Conservation (phyloP, 1,140 invertebrate species). For the Spodoptera litura region DNA sequence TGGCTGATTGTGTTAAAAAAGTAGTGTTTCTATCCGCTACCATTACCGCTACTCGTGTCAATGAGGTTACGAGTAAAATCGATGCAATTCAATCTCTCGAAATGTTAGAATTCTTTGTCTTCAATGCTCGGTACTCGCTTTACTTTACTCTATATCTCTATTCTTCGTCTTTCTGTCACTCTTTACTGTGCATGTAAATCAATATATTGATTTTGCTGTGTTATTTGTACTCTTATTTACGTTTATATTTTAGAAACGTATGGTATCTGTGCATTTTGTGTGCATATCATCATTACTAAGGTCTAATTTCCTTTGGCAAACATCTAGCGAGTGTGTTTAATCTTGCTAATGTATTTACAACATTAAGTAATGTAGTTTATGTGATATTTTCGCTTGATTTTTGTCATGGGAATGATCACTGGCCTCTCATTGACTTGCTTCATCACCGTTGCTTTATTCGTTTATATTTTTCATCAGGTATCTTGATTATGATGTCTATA, state of each 20-base stretch:
- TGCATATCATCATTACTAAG: neutral
- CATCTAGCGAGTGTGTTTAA: no score
- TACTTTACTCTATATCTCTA: neutral
- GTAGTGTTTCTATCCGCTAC: neutral
- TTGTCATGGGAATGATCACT: no score
- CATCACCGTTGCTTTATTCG: constrained; percentile 33
- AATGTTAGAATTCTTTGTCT: constrained; percentile 13
- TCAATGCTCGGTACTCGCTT: constrained; percentile 35
- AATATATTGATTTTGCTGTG: constrained; percentile 9
- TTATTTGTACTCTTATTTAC: neutral
- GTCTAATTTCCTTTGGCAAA: no score
- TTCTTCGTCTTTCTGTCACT: constrained; percentile 4
- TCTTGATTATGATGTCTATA: no score
- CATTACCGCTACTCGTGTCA: neutral
- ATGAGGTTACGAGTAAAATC: neutral
- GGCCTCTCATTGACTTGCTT: constrained; percentile 11
- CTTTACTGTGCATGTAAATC: constrained; percentile 9
- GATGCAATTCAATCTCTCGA: constrained; percentile 43
- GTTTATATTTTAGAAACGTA: constrained; percentile 17
- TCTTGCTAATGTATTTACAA: no score
- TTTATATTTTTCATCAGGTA: constrained; percentile 8
- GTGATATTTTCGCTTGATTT: no score
- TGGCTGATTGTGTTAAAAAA: constrained; percentile 14
- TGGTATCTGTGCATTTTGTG: neutral
- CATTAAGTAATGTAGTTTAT: no score